These are phyloP conservation scores for Phyllotis vaccarum DNA, from an alignment of 2,797 vertebrate genomes.

Conservation along the genomic window DNA sequence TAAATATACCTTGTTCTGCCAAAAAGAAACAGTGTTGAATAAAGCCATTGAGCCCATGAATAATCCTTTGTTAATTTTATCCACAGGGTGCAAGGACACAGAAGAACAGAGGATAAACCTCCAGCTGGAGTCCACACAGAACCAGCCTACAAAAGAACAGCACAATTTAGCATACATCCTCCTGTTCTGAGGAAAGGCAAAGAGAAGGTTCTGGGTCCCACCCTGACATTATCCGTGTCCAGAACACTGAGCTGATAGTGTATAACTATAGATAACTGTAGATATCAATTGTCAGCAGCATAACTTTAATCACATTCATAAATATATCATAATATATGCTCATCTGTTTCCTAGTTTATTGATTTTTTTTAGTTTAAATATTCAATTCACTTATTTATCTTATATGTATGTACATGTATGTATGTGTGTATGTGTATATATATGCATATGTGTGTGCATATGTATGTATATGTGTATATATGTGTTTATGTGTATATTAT, in stretches of 20 bases:
- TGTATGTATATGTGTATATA: not conserved
- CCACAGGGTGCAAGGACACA: slow-evolving; percentile 1
- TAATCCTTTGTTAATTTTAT: slow-evolving; percentile 62
- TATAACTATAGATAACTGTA: too few relatives aligned
- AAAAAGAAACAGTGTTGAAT: slow-evolving; percentile 62
- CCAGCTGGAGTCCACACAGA: not conserved
- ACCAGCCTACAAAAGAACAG: not conserved
- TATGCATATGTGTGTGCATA: not conserved
- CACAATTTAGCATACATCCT: not conserved
- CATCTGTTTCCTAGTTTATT: not conserved
- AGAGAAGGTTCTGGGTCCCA: not conserved
- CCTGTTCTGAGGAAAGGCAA: not conserved
- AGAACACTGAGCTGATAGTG: not conserved
- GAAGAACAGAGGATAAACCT: slow-evolving; percentile 11
- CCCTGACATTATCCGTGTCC: not conserved
- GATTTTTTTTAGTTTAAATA: not conserved
- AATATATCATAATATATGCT: not conserved
- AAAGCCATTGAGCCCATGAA: slow-evolving; percentile 43
- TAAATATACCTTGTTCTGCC: slow-evolving; percentile 70
- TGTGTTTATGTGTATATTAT: too few relatives aligned
- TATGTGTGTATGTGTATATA: not conserved
- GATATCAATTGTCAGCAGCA: not conserved
- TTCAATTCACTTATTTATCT: not conserved
- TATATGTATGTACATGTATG: not conserved
- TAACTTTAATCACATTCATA: not conserved